Evolutionary conservation across 2,888 invertebrate species (phyloP).

Genomic region (Eupsilia transversa): DNA sequence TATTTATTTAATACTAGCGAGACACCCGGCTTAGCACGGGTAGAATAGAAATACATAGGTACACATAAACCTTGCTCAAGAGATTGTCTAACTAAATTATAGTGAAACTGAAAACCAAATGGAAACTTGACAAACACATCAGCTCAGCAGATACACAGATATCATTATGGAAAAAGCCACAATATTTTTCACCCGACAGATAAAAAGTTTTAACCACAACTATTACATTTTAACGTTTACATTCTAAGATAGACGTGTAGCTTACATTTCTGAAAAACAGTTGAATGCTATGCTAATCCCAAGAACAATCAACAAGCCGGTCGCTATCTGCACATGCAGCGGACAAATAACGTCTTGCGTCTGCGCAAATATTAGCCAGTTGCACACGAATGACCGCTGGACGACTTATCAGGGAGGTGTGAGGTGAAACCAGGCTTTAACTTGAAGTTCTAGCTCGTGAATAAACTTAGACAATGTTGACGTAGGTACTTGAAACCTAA

Average conservation of each 20-base stretch:
- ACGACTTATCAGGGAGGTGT: conserved; percentile 51
- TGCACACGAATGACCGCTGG: conserved; percentile 42
- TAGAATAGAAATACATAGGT: background rate
- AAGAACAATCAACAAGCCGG: conserved; percentile 59
- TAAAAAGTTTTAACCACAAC: background rate
- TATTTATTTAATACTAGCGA: conserved; percentile 7
- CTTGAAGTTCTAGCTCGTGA: conserved; percentile 15
- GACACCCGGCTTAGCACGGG: background rate
- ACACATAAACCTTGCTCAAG: background rate
- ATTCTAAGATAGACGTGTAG: background rate
- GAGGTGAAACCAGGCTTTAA: conserved; percentile 43
- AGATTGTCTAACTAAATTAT: background rate
- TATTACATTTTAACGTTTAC: background rate
- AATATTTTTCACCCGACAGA: background rate
- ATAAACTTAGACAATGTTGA: conserved; percentile 5
- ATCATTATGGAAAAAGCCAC: background rate
- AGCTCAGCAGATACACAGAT: background rate
- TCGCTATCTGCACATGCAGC: conserved; percentile 61
- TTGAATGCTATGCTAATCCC: conserved; percentile 54
- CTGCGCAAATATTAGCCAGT: conserved; percentile 68
- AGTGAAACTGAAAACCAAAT: background rate
- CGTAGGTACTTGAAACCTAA: background rate
- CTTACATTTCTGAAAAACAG: conserved; percentile 24
- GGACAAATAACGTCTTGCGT: conserved; percentile 65
- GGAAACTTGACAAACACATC: background rate